Percentiles rank a stretch among this genome's conserved stretches.
These are phyloP conservation scores for Ptychobarbus kaznakovi DNA, from an alignment of 2,797 vertebrate genomes.

Conservation along the genomic window DNA sequence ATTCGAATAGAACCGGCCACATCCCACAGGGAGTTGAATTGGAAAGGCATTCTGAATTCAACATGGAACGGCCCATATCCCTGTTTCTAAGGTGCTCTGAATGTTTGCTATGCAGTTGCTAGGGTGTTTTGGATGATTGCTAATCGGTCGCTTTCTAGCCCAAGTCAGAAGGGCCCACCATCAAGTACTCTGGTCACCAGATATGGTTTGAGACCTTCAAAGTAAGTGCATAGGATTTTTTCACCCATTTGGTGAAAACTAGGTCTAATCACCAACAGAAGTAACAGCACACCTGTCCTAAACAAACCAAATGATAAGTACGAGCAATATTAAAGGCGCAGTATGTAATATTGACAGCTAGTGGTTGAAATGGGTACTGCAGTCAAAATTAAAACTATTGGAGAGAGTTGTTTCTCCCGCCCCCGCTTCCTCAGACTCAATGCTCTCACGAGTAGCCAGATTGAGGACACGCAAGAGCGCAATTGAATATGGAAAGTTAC, in stretches of 20 bases:
- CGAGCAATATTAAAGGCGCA: neutral
- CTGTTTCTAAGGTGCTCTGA: neutral
- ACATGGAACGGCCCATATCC: too few species aligned
- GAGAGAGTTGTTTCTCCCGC: too few species aligned
- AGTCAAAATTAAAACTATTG: too few species aligned
- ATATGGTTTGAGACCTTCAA: neutral
- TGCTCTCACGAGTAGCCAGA: neutral
- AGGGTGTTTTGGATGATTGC: constrained; percentile 8
- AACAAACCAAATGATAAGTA: neutral
- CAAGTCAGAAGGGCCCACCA: neutral
- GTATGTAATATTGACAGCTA: too few species aligned
- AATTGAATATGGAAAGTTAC: neutral
- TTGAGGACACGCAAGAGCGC: neutral
- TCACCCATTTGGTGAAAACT: neutral
- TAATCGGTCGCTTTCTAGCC: neutral
- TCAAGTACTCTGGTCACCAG: neutral
- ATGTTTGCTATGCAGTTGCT: neutral
- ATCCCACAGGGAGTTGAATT: neutral
- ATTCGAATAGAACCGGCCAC: neutral
- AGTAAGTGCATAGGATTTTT: neutral
- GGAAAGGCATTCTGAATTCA: neutral
- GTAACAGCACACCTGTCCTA: neutral
- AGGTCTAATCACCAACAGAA: neutral
- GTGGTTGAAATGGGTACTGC: neutral
- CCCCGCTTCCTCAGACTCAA: neutral